These are phyloP conservation scores for Zaprionus africanus DNA, from an alignment of 1,140 invertebrate genomes.

Conservation along the genomic window DNA sequence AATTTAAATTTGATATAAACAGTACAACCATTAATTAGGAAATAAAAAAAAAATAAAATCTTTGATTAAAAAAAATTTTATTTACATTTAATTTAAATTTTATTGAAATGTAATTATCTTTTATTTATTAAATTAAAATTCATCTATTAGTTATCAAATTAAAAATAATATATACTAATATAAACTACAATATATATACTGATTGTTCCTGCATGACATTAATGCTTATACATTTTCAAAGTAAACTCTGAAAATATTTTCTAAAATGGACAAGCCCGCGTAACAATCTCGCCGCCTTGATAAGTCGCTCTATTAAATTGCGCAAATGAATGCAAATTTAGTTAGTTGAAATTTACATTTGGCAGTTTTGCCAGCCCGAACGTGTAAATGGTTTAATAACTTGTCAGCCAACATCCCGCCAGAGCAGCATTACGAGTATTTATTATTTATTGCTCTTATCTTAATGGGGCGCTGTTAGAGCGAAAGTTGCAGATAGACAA, in stretches of 20 bases:
- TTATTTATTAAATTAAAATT: no score
- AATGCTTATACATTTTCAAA: neutral
- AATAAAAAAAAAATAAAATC: no score
- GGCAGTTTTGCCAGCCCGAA: neutral
- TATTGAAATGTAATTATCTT: no score
- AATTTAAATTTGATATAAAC: no score
- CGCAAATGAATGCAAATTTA: neutral
- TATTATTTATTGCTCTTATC: constrained; percentile 1
- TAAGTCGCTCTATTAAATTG: neutral
- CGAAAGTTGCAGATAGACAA: constrained; percentile 13
- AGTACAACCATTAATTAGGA: no score
- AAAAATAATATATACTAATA: neutral
- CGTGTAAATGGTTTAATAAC: constrained; percentile 3
- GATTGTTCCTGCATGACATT: neutral
- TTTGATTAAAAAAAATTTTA: no score
- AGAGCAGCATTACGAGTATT: neutral
- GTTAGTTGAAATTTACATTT: neutral
- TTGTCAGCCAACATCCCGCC: constrained; percentile 7
- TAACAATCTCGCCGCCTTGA: neutral
- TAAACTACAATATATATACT: neutral
- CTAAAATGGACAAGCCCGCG: no score
- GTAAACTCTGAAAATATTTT: neutral
- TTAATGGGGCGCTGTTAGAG: neutral
- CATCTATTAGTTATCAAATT: no score
- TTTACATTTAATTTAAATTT: no score